Percentiles rank a stretch among this genome's conserved stretches.
phyloP scores from a whole-genome alignment of 92 coral and sea anemone species.

The Hydrozoanthus gracilis region DNA sequence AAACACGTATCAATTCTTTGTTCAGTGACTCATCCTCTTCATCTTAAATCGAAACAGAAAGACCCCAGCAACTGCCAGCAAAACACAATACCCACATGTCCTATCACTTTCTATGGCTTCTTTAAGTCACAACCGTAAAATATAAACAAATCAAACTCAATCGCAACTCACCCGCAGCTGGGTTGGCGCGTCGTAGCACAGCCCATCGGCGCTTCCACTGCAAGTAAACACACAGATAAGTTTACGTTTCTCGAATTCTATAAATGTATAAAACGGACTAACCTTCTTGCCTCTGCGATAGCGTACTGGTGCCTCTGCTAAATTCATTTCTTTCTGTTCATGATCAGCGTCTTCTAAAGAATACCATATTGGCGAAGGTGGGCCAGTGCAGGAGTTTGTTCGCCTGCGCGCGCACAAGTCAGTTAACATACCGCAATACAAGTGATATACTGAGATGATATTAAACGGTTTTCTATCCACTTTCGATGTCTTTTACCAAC shows the following conservation, averaged over 20 bases:
- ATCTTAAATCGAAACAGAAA: background rate
- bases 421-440: constrained; percentile 70
- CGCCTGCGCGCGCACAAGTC: constrained; percentile 90
- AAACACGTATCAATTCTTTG: background rate
- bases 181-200: constrained; percentile 92
- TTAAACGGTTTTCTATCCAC: background rate
- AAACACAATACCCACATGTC: background rate
- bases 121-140: background rate
- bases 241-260: constrained; percentile 7
- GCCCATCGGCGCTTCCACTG: constrained; percentile 99
- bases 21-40: background rate
- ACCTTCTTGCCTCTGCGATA: constrained; percentile 88
- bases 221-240: constrained; percentile 45
- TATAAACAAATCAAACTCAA: constrained; percentile 33
- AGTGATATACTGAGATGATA: background rate
- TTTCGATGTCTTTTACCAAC: background rate
- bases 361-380: constrained; percentile 61
- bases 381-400: constrained; percentile 48
- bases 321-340: constrained; percentile 73
- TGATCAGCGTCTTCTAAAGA: constrained; percentile 63
- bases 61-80: background rate
- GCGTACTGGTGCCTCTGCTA: constrained; percentile 84
- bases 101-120: background rate
- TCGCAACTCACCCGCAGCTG: constrained; percentile 88
- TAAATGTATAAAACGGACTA: constrained; percentile 17